phyloP scores from a whole-genome alignment of 2,888 invertebrate genomes.

The Drosophila sordidapex region DNA sequence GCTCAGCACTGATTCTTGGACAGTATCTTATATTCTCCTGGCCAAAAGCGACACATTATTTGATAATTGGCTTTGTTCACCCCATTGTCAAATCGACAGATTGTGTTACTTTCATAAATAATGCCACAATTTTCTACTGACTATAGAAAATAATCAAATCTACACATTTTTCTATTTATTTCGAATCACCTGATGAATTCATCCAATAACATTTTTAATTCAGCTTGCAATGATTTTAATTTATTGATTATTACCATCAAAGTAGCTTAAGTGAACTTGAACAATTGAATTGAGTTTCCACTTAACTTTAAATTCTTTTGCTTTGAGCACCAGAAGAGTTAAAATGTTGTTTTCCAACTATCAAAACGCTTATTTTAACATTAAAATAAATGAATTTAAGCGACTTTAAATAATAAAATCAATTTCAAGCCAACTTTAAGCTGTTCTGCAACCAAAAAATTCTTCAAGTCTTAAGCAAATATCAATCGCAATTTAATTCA shows the following conservation, averaged over 20 bases:
- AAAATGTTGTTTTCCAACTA: not conserved
- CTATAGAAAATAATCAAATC: not conserved
- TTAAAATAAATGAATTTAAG: not conserved
- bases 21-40: not conserved
- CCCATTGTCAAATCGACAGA: not conserved
- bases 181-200: not conserved
- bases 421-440: not conserved
- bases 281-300: not conserved
- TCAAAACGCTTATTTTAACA: not conserved
- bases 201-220: fast-evolving
- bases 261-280: not conserved
- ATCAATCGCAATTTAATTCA: constrained; percentile 52
- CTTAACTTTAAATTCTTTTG: not conserved
- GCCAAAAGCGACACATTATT: fast-evolving
- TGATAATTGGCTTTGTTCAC: not conserved
- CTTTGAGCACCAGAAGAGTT: not conserved
- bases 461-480: constrained; percentile 21
- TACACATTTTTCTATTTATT: not conserved
- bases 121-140: fast-evolving
- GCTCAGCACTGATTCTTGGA: not conserved
- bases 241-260: not conserved
- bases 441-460: not conserved
- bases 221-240: not conserved
- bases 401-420: not conserved
- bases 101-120: not conserved